Percentiles rank a stretch among this genome's conserved stretches.
Conservation (phyloP, 2,797 vertebrate species). For the Cossypha heuglini region DNA sequence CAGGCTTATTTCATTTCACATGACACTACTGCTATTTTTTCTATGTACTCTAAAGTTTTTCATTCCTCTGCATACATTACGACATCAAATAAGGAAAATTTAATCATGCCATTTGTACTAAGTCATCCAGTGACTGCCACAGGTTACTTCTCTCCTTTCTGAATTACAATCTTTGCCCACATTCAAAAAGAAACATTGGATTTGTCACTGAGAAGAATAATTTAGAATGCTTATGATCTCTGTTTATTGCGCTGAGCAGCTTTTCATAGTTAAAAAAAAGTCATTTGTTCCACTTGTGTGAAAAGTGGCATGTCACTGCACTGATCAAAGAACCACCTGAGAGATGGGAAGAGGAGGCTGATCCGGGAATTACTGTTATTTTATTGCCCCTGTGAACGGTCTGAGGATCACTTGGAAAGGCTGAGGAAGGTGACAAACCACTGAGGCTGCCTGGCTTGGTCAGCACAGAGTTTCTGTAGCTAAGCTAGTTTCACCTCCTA, state of each 20-base stretch:
- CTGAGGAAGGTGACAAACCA: not conserved
- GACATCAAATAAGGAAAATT: accelerated
- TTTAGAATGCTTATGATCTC: not conserved
- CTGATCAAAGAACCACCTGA: not conserved
- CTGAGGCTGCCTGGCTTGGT: not conserved
- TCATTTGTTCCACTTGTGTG: not conserved
- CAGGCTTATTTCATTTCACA: not conserved
- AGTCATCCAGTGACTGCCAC: not conserved
- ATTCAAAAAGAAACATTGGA: not conserved
- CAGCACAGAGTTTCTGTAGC: not conserved
- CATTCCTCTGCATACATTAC: not conserved
- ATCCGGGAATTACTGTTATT: not conserved
- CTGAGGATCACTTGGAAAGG: not conserved
- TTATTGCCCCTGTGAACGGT: not conserved
- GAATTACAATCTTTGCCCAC: not conserved
- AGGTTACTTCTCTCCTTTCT: not conserved
- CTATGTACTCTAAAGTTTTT: not conserved
- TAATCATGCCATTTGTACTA: not conserved
- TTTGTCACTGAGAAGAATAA: not conserved
- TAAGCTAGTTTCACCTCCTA: constrained; percentile 22
- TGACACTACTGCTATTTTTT: not conserved
- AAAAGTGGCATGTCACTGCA: not conserved
- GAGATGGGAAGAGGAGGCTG: not conserved
- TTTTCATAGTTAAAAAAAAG: not conserved
- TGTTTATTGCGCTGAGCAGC: not conserved